Base-by-base conservation (phyloP, 2,888 invertebrate species). In the Mythimna vitellina region DNA sequence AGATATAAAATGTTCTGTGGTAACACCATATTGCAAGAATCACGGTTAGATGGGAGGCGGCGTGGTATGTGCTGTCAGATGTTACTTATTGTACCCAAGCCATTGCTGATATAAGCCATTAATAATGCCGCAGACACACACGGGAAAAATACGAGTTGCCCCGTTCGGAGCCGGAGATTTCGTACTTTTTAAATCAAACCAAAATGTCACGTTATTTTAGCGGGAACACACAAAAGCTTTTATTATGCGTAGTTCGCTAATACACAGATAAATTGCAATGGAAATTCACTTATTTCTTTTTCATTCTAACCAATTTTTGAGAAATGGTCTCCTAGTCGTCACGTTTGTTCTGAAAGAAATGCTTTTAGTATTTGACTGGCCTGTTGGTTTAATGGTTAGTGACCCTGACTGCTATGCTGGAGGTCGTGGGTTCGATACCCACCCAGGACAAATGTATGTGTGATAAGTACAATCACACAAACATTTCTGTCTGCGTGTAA, bases 31-130 rank as follows among this genome's bases (percentile, higher is more conserved):
- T 64, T 73, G 80, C 60, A 65, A 46, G 65, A 80, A 65, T 65
- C 51, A 80, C 65, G 61, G 65, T 74, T 51, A 65, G 49, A 56
- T 80, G 49, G 42, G 62, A 65, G 56, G 75, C 61, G 12, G 61
- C 51, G 64, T 80, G 80, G 80, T 74, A 65, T 80, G 61, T 65
- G 51, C 65, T 75, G 76, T 80, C 81, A 80, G 76, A 80, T 74
- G 75, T 76, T 76, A 76, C 56, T 80, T 76, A 76, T 76, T 76
- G 76, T 80, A 75, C 80, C 76, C 76, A 76, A 63, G 76, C 75
- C 76, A 76, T 65, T 74, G 65, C 80, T 80, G 76, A 76, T 76
- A 76, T 65, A 75, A 74, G 51, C 75, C 80, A 76, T 76, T 76
- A 76, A 76, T 76, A 76, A 75, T 80, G 56, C 75, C 49, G 75